Conservation (phyloP, 1,140 invertebrate genomes). For the Caenorhabditis briggsae region DNA sequence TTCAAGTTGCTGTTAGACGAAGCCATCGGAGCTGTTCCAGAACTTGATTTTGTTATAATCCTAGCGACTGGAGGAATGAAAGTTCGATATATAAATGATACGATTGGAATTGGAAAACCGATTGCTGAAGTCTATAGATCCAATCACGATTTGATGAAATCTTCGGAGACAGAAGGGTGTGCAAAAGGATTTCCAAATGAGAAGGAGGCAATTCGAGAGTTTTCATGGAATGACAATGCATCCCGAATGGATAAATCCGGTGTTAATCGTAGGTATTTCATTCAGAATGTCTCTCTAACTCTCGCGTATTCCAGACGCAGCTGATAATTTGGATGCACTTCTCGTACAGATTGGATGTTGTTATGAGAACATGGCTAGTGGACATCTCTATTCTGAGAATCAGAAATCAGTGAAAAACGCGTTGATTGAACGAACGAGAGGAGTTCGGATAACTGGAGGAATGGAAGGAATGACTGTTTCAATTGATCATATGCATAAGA, state of each 20-base stretch:
- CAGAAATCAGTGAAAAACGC: constrained; percentile 67
- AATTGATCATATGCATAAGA: constrained; percentile 30
- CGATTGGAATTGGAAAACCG: constrained; percentile 46
- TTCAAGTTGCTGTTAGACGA: constrained; percentile 70
- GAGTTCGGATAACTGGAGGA: constrained; percentile 35
- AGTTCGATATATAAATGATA: constrained; percentile 60
- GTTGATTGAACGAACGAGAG: constrained; percentile 61
- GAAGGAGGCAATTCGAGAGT: constrained; percentile 50
- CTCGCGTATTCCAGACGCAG: neutral
- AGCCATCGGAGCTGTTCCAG: constrained; percentile 70
- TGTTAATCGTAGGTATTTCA: constrained; percentile 17
- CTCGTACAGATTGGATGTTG: constrained; percentile 75
- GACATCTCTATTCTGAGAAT: constrained; percentile 75
- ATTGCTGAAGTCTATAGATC: constrained; percentile 49
- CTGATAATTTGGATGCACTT: constrained; percentile 66
- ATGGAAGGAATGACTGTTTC: constrained; percentile 35
- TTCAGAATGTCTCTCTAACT: neutral
- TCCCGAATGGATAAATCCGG: constrained; percentile 50
- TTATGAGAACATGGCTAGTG: constrained; percentile 72
- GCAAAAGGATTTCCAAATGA: constrained; percentile 46
- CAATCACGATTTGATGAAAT: constrained; percentile 54
- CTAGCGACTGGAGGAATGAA: constrained; percentile 76
- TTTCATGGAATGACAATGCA: constrained; percentile 53
- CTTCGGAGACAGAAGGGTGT: constrained; percentile 46
- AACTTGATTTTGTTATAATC: constrained; percentile 74